A percentile compares a stretch with the other conserved stretches of the same genome.
These are phyloP conservation scores for Spodoptera exigua DNA, from an alignment of 2,888 invertebrate genomes.

Conservation along the genomic window DNA sequence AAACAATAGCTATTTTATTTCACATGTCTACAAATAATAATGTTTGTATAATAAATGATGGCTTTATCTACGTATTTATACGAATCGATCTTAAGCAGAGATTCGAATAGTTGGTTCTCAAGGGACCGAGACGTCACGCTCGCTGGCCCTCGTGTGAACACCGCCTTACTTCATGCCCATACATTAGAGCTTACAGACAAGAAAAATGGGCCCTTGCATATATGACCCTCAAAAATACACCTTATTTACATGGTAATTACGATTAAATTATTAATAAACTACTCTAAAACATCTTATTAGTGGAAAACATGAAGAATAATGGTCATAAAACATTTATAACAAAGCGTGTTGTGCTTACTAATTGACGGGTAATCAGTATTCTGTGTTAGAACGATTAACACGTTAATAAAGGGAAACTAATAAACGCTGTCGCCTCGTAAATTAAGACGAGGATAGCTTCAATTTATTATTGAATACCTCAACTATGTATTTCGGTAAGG, in stretches of 20 bases:
- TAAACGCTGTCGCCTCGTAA: slow-evolving; percentile 39
- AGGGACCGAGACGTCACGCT: slow-evolving; percentile 55
- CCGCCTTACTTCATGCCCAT: slow-evolving; percentile 31
- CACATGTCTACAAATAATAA: slow-evolving; percentile 23
- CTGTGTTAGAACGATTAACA: slow-evolving; percentile 51
- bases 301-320: slow-evolving; percentile 30
- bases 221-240: background rate
- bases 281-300: slow-evolving; percentile 19
- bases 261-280: background rate
- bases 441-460: slow-evolving; percentile 26
- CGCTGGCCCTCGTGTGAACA: slow-evolving; percentile 56
- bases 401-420: slow-evolving; percentile 46
- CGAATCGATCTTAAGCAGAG: slow-evolving; percentile 29
- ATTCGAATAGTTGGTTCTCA: slow-evolving; percentile 56
- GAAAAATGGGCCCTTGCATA: slow-evolving; percentile 10
- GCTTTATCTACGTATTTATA: slow-evolving; percentile 26
- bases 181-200: slow-evolving; percentile 18
- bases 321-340: slow-evolving; percentile 38
- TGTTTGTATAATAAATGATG: slow-evolving; percentile 34
- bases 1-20: slow-evolving; percentile 20
- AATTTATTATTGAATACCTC: slow-evolving; percentile 23
- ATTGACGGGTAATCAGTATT: slow-evolving; percentile 51
- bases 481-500: no score
- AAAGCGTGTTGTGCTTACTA: slow-evolving; percentile 47
- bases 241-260: slow-evolving; percentile 1